These are phyloP conservation scores for Pyxicephalus adspersus DNA, from an alignment of 2,113 vertebrate genomes.

Conservation along the genomic window DNA sequence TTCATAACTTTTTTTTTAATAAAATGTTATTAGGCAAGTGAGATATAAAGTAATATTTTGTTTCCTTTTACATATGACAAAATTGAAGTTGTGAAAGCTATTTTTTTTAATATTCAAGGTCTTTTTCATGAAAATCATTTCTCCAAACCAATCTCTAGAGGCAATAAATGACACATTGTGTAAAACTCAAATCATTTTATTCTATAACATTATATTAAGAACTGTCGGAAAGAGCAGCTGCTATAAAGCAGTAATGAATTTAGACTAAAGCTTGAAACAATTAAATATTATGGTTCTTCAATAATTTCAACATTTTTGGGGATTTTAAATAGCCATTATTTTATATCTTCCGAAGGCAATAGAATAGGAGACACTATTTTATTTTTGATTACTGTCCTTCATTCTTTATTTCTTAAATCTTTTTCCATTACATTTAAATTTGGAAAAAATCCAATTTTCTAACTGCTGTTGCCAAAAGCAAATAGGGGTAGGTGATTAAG, in stretches of 20 bases:
- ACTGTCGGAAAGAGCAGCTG: constrained; percentile 26
- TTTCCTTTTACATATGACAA: constrained; percentile 14
- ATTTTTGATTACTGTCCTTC: too few species aligned
- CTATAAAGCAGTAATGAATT: constrained; percentile 33
- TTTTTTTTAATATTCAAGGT: constrained; percentile 32
- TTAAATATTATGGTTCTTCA: constrained; percentile 25
- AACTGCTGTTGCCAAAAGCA: too few species aligned
- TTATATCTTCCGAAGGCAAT: not conserved
- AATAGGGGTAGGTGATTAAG: too few species aligned
- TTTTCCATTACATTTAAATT: too few species aligned
- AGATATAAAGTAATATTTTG: not conserved
- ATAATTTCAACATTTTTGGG: not conserved
- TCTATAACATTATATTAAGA: constrained; percentile 42
- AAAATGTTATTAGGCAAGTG: constrained; percentile 19
- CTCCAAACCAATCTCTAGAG: constrained; percentile 32
- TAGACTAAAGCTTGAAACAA: constrained; percentile 31
- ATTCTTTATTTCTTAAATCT: too few species aligned
- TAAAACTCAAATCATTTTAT: constrained; percentile 31
- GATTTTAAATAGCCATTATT: constrained; percentile 19
- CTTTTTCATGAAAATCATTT: constrained; percentile 43
- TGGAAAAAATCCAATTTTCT: too few species aligned
- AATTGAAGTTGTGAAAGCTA: constrained; percentile 34
- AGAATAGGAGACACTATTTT: not conserved
- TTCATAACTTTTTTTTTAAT: constrained; percentile 18
- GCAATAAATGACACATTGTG: constrained; percentile 51